Percentiles rank a stretch among this genome's conserved stretches.
Conservation (phyloP, 2,113 vertebrate genomes). For the Nanorana parkeri region DNA sequence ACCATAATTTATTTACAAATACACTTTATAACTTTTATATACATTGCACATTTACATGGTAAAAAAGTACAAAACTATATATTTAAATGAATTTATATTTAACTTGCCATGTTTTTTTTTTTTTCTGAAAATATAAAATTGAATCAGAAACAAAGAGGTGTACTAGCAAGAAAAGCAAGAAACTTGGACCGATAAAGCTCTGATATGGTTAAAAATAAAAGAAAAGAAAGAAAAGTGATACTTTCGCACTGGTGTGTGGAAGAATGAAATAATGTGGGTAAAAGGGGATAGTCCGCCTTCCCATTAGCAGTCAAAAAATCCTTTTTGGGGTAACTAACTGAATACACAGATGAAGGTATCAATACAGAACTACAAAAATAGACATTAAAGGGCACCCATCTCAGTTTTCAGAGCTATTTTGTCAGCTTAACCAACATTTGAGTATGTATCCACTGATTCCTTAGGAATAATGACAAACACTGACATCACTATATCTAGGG, state of each 20-base stretch:
- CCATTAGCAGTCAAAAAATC: background rate
- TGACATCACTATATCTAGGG: no score
- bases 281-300: background rate
- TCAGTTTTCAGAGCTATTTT: no score
- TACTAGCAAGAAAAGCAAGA: conserved; percentile 82
- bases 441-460: no score
- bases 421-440: no score
- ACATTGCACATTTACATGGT: conserved; percentile 99
- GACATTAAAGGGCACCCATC: background rate
- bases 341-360: background rate
- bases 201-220: conserved; percentile 69
- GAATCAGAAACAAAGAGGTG: conserved; percentile 74
- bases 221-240: conserved; percentile 57
- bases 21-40: conserved; percentile 99
- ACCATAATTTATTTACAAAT: conserved; percentile 99
- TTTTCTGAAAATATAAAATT: conserved; percentile 85
- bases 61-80: conserved; percentile 99
- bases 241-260: conserved; percentile 59
- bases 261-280: background rate
- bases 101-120: conserved; percentile 89
- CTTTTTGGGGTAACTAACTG: background rate
- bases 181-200: conserved; percentile 83
- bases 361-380: background rate
- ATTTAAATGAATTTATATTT: conserved; percentile 99
- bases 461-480: no score